Percentiles rank a stretch among this genome's conserved stretches.
Evolutionary conservation across 2,888 invertebrate genomes (phyloP).

Genomic region (Mactromeris polynyma): DNA sequence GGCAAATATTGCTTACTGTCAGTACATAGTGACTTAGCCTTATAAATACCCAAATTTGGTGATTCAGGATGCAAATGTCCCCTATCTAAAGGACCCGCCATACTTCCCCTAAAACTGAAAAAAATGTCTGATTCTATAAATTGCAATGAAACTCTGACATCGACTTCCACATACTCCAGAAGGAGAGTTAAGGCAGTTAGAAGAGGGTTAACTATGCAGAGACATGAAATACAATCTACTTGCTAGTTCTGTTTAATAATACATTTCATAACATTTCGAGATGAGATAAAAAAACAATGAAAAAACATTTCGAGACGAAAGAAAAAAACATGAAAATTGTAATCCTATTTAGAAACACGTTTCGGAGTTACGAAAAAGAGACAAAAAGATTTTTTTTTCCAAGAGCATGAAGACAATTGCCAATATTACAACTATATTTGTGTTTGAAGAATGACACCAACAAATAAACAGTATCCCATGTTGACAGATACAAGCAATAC

Average conservation of each 20-base stretch:
- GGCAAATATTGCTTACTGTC: too few species aligned
- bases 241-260: neutral
- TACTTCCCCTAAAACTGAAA: too few species aligned
- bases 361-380: neutral
- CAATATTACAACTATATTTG: neutral
- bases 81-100: too few species aligned
- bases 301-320: neutral
- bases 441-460: neutral
- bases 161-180: neutral
- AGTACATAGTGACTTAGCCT: too few species aligned
- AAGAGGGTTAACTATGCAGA: conserved; percentile 10
- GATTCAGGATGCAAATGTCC: too few species aligned
- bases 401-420: neutral
- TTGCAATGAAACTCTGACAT: conserved; percentile 24
- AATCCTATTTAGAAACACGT: neutral
- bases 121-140: too few species aligned
- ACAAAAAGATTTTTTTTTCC: neutral
- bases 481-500: conserved; percentile 8
- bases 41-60: too few species aligned
- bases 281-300: neutral
- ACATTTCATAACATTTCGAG: neutral
- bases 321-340: neutral
- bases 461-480: conserved; percentile 38
- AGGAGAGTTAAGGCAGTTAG: neutral
- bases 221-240: conserved; percentile 11